A percentile compares a stretch with the other conserved stretches of the same genome.
phyloP scores from a whole-genome alignment of 1,140 invertebrate genomes.

The Calliphora vicina region DNA sequence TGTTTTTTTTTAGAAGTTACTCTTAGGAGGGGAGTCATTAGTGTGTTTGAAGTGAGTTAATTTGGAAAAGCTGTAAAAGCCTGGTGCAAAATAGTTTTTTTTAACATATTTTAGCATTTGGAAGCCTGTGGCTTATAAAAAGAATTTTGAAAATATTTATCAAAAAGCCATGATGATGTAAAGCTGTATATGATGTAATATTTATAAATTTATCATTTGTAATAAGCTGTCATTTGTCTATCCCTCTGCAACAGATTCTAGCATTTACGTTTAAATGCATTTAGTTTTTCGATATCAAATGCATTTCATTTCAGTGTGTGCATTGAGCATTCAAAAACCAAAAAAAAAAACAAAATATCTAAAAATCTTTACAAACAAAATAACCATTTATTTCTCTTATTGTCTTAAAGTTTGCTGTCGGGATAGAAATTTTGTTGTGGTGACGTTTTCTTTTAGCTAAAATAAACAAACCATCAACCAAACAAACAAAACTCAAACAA shows the following conservation, averaged over 20 bases:
- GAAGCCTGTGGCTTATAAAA: too few species aligned
- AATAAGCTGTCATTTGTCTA: background rate
- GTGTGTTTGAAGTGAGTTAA: too few species aligned
- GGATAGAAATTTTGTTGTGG: conserved; percentile 18
- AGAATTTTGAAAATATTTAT: too few species aligned
- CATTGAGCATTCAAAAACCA: background rate
- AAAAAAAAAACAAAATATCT: background rate
- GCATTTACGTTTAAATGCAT: background rate
- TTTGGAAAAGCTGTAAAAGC: too few species aligned
- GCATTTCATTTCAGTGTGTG: background rate
- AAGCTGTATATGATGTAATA: background rate
- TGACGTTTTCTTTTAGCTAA: background rate
- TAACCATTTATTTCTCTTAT: conserved; percentile 25
- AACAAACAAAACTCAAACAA: background rate
- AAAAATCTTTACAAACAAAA: background rate
- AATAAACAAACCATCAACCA: background rate
- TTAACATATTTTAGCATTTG: too few species aligned
- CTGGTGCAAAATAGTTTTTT: too few species aligned
- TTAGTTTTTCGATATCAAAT: conserved; percentile 16
- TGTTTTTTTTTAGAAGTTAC: too few species aligned
- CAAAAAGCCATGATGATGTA: too few species aligned
- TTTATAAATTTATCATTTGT: background rate
- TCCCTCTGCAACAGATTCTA: background rate
- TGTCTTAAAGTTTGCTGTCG: conserved; percentile 21
- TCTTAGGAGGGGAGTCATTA: too few species aligned